These are phyloP conservation scores for Apodemus speciosus DNA, from an alignment of 2,113 vertebrate species.

Conservation along the genomic window DNA sequence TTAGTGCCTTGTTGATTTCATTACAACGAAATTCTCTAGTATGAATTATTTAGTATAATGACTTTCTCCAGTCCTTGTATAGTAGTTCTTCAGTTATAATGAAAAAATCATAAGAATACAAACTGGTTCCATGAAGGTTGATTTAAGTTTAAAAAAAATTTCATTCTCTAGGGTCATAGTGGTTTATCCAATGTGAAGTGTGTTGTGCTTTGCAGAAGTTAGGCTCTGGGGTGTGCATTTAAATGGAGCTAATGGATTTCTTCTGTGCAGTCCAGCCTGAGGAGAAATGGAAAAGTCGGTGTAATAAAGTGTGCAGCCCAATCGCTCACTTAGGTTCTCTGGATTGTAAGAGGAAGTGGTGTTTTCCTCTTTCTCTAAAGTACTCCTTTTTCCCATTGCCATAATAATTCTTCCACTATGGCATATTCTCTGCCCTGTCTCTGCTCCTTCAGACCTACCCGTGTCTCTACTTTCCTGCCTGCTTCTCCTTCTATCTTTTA, in stretches of 20 bases:
- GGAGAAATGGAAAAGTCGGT: slow-evolving; percentile 64
- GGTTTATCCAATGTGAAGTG: slow-evolving; percentile 73
- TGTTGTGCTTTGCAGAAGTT: slow-evolving; percentile 65
- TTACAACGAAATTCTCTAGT: slow-evolving; percentile 66
- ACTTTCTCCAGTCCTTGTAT: slow-evolving; percentile 65
- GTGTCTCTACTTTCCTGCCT: not conserved
- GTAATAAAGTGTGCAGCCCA: slow-evolving; percentile 69
- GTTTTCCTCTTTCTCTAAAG: slow-evolving; percentile 45
- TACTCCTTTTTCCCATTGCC: not conserved
- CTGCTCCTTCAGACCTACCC: not conserved
- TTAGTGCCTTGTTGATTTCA: slow-evolving; percentile 70
- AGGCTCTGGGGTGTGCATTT: slow-evolving; percentile 73
- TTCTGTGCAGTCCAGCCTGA: slow-evolving; percentile 61
- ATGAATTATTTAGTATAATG: slow-evolving; percentile 76
- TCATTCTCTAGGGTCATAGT: slow-evolving; percentile 55
- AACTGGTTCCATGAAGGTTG: slow-evolving; percentile 66
- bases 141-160: slow-evolving; percentile 66
- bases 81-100: slow-evolving; percentile 70
- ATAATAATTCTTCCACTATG: slow-evolving; percentile 15
- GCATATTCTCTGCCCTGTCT: not conserved
- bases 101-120: slow-evolving; percentile 67
- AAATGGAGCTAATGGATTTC: slow-evolving; percentile 77
- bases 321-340: slow-evolving; percentile 63
- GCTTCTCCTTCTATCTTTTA: not conserved
- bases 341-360: slow-evolving; percentile 4